Evolutionary conservation across 2,113 vertebrate genomes (phyloP).

Genomic region (Glaucidium brasilianum): DNA sequence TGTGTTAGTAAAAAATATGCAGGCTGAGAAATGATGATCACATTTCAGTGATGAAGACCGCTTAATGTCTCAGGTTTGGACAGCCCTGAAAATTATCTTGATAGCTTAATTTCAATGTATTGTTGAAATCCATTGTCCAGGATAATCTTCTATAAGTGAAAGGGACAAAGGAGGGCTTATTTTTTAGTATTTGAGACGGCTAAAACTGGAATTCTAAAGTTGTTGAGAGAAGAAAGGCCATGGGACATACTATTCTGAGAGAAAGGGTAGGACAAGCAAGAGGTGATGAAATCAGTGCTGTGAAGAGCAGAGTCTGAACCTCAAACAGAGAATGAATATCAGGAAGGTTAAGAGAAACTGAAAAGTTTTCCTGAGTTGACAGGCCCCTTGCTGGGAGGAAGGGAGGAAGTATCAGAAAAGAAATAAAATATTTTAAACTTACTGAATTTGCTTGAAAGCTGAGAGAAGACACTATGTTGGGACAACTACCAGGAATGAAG

Average conservation of each 20-base stretch:
- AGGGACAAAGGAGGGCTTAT: background rate
- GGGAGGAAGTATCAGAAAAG: background rate
- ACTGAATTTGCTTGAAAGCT: background rate
- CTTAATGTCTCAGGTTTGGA: background rate
- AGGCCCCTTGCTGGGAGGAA: background rate
- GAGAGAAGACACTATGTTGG: background rate
- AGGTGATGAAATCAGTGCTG: background rate
- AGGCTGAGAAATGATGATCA: background rate
- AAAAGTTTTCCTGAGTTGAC: background rate
- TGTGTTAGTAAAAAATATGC: background rate
- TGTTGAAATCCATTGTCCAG: background rate
- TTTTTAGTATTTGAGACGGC: background rate
- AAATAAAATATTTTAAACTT: background rate
- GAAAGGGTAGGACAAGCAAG: background rate
- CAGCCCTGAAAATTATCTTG: background rate
- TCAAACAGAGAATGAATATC: background rate
- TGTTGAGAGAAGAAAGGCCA: background rate
- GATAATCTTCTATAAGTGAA: background rate
- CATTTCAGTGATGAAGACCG: background rate
- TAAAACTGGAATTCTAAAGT: background rate
- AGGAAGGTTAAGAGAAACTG: background rate
- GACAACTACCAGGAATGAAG: background rate
- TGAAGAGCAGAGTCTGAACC: background rate
- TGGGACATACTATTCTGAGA: background rate
- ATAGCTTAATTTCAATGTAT: background rate